These are phyloP conservation scores for Tetraneura akinire DNA, from an alignment of 1,140 invertebrate species.

Conservation along the genomic window DNA sequence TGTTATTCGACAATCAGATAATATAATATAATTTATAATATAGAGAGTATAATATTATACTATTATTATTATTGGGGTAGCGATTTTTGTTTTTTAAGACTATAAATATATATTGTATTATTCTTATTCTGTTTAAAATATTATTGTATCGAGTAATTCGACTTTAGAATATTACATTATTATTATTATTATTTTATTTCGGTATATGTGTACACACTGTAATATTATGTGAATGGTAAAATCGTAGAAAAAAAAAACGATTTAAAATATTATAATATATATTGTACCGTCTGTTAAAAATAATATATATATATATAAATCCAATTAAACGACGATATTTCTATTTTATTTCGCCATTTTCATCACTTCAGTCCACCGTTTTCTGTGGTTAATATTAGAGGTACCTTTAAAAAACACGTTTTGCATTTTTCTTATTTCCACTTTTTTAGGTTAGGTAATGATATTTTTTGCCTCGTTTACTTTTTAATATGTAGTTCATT, in stretches of 20 bases:
- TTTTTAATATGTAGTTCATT: too few relatives aligned
- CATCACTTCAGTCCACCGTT: too few relatives aligned
- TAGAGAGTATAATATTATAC: too few relatives aligned
- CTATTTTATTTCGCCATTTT: conserved; percentile 7
- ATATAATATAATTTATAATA: neutral
- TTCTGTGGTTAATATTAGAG: too few relatives aligned
- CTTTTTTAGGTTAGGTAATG: too few relatives aligned
- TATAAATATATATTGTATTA: neutral
- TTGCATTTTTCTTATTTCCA: too few relatives aligned
- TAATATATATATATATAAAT: too few relatives aligned
- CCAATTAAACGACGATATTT: conserved; percentile 26
- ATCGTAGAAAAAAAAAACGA: conserved; percentile 29
- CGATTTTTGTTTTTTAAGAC: conserved; percentile 3
- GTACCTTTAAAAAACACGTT: too few relatives aligned
- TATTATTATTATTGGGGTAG: neutral
- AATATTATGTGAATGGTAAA: neutral
- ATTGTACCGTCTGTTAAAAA: conserved; percentile 13
- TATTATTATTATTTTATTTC: neutral
- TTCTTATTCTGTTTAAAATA: neutral
- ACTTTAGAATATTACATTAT: neutral
- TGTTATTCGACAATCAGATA: conserved; percentile 42
- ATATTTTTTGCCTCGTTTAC: too few relatives aligned
- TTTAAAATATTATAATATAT: neutral
- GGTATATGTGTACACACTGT: neutral
- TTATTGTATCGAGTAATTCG: neutral